Evolutionary conservation across 2,888 invertebrate genomes (phyloP).

Genomic region (Archaeoteleia sp.): DNA sequence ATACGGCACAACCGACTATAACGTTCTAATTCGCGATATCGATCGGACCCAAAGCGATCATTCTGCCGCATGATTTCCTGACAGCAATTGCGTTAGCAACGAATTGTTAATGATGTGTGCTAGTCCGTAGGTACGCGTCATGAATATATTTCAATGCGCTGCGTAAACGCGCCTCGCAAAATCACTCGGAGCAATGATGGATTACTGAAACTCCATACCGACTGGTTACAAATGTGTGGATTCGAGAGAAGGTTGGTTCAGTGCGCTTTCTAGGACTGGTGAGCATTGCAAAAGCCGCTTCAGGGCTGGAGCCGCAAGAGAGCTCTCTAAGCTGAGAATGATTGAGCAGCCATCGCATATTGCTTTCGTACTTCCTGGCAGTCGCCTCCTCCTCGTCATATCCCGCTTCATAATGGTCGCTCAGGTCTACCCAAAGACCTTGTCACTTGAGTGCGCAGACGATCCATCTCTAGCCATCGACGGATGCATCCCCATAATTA

Average conservation of each 20-base stretch:
- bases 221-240: slow-evolving; percentile 52
- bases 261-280: slow-evolving; percentile 10
- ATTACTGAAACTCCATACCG: slow-evolving; percentile 46
- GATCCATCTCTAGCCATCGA: slow-evolving; percentile 57
- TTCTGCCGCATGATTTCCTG: slow-evolving; percentile 41
- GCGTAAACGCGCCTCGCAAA: slow-evolving; percentile 20
- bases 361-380: slow-evolving; percentile 46
- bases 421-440: slow-evolving; percentile 49
- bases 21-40: slow-evolving; percentile 27
- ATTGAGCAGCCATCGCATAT: slow-evolving; percentile 66
- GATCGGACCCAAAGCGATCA: slow-evolving; percentile 22
- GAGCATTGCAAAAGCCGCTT: slow-evolving; percentile 64
- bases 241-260: slow-evolving; percentile 18
- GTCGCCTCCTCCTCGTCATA: slow-evolving; percentile 41
- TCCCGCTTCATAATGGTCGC: slow-evolving; percentile 50
- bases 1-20: no score
- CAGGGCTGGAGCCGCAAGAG: slow-evolving; percentile 32
- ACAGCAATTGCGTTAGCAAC: slow-evolving; percentile 42
- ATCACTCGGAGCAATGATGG: slow-evolving; percentile 50
- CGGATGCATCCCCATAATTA: slow-evolving; percentile 46
- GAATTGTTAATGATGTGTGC: slow-evolving; percentile 41
- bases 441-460: slow-evolving; percentile 50
- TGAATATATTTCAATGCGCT: slow-evolving; percentile 29
- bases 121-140: slow-evolving; percentile 13
- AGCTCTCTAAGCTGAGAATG: slow-evolving; percentile 65